Evolutionary conservation across 1,140 invertebrate species (phyloP).

Genomic region (Platyura marginata): DNA sequence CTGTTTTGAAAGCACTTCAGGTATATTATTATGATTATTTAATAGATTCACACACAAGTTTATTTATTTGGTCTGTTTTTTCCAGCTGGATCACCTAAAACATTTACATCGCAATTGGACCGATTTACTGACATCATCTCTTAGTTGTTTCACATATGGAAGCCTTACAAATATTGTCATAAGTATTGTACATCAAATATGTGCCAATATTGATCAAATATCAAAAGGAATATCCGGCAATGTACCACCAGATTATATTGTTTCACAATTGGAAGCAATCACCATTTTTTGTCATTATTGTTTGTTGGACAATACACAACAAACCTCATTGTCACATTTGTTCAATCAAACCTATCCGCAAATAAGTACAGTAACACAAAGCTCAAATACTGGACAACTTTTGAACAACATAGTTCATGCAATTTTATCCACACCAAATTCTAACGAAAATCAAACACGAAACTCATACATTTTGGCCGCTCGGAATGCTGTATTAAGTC

Average conservation of each 20-base stretch:
- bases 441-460: slow-evolving; percentile 11
- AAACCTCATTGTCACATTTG: slow-evolving; percentile 36
- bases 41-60: too few relatives aligned
- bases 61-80: slow-evolving; percentile 1
- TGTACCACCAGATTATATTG: slow-evolving; percentile 57
- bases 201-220: slow-evolving; percentile 56
- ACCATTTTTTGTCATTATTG: slow-evolving; percentile 76
- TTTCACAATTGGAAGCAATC: slow-evolving; percentile 62
- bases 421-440: slow-evolving; percentile 37
- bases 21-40: slow-evolving; percentile 14
- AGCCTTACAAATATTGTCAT: slow-evolving; percentile 59
- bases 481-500: slow-evolving; percentile 52
- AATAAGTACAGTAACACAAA: slow-evolving; percentile 26
- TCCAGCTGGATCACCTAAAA: slow-evolving; percentile 34
- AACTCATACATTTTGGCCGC: slow-evolving; percentile 29
- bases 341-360: slow-evolving; percentile 36
- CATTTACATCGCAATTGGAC: slow-evolving; percentile 67
- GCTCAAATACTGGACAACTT: slow-evolving; percentile 47
- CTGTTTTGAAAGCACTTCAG: slow-evolving; percentile 58
- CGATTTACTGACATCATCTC: slow-evolving; percentile 52
- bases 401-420: slow-evolving; percentile 70
- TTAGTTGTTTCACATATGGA: slow-evolving; percentile 48
- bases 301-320: slow-evolving; percentile 50
- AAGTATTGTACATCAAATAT: slow-evolving; percentile 63
- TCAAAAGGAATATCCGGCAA: slow-evolving; percentile 18